These are phyloP conservation scores for Passer domesticus DNA, from an alignment of 2,113 vertebrate species.

Conservation along the genomic window DNA sequence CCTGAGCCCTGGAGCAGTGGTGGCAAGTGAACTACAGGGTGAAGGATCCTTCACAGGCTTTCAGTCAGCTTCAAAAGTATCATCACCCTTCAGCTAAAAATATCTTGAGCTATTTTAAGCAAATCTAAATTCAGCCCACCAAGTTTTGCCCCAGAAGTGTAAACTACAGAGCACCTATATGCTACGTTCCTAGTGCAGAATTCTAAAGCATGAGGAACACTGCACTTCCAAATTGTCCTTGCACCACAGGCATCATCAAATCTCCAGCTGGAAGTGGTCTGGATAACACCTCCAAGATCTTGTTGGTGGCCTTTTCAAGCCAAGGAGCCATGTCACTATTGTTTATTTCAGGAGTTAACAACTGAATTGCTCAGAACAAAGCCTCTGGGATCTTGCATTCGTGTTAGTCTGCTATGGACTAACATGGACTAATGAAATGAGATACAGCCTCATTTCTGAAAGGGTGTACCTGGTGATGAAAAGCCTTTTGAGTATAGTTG, in stretches of 20 bases:
- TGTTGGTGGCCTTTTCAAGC: not conserved
- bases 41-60: not conserved
- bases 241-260: not conserved
- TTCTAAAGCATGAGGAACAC: not conserved
- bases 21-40: not conserved
- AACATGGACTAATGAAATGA: not conserved
- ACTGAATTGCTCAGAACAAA: not conserved
- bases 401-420: not conserved
- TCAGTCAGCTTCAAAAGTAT: not conserved
- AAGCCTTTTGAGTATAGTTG: fast-evolving
- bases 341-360: not conserved
- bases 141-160: not conserved
- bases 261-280: not conserved
- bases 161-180: not conserved
- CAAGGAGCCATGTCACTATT: not conserved
- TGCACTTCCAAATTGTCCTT: not conserved
- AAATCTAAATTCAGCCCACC: not conserved
- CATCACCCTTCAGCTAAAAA: not conserved
- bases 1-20: not conserved
- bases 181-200: not conserved
- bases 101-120: not conserved
- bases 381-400: not conserved
- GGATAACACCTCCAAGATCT: not conserved
- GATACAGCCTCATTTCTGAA: not conserved
- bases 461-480: not conserved